These are phyloP conservation scores for Aporophyla nigra DNA, from an alignment of 2,888 invertebrate genomes.

Conservation along the genomic window DNA sequence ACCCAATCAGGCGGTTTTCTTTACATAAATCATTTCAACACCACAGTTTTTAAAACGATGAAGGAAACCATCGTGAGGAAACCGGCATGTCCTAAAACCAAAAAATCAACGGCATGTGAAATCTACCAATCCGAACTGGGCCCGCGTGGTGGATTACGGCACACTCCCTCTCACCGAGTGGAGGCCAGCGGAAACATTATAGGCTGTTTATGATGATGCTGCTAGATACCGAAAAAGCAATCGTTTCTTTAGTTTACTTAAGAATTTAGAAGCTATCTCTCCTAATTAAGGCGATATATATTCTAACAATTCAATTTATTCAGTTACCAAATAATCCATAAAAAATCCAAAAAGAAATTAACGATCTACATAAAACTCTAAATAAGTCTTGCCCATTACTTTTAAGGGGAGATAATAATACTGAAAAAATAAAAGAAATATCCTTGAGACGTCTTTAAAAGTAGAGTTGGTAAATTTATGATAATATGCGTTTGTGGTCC, in stretches of 20 bases:
- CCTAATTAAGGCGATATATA: not conserved
- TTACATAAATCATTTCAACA: too few species aligned
- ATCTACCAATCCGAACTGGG: too few species aligned
- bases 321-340: constrained; percentile 41
- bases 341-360: constrained; percentile 51
- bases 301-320: constrained; percentile 16
- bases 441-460: constrained; percentile 74
- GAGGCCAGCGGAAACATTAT: too few species aligned
- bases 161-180: too few species aligned
- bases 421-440: constrained; percentile 63
- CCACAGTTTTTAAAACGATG: too few species aligned
- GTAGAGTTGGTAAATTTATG: constrained; percentile 80
- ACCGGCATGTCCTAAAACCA: too few species aligned
- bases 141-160: too few species aligned
- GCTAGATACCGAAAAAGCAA: not conserved
- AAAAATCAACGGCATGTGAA: too few species aligned
- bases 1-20: too few species aligned
- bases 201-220: not conserved
- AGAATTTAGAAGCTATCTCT: not conserved
- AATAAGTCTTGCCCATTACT: constrained; percentile 55
- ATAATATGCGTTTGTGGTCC: constrained; percentile 73
- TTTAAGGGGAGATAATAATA: constrained; percentile 55
- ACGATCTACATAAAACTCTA: constrained; percentile 62
- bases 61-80: too few species aligned
- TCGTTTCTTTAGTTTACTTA: not conserved